Evolutionary conservation across 2,888 invertebrate species (phyloP), one percentile per base, ranked within the genome.

Genomic region (Agrilus mali): DNA sequence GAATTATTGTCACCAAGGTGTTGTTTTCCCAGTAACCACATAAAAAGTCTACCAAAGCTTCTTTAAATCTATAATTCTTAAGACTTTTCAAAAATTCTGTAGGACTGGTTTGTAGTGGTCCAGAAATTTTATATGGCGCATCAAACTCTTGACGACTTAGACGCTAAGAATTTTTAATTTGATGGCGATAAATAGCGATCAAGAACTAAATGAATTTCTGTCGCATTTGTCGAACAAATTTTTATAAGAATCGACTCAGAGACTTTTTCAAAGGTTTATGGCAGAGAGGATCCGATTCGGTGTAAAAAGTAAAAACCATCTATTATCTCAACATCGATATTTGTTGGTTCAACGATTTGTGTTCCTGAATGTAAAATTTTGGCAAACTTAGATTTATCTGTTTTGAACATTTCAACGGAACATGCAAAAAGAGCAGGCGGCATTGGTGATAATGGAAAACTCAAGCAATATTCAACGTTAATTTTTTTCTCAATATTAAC

Each of bases 391-490:
- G 47, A 36, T 36, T 40, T 41, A 41, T 43, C 12, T 7, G 55
- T 53, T 40, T 48, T 53, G 2, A 48, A 31, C 48, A 52, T 50
- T 12, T 47, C 47, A 2, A 47, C 49, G 13, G 46, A 33, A 40
- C 43, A 49, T 8, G 16, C 14, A 33, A 45, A 51, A 14, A 51
- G 45, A 10, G 50, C 48, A 40, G 48, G 47, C 1, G 47, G 47
- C 20, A 40, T 22, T 20, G 50, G 67, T 69, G 53, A 59, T 69
- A 59, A 48, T 33, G 57, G 57, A 48, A 48, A 60, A 12, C 57
- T 42, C 16, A 60, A 39, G 20, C 57, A 58, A 43, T 44, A 38
- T 48, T 59, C 58, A 0, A 61, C 7, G 48, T 60, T 45, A 7
- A 50, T 45, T 43, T 53, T 44, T 47, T 53, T 51, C 0, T 49